Evolutionary conservation across 2,113 vertebrate species (phyloP).

Genomic region (Passer domesticus): DNA sequence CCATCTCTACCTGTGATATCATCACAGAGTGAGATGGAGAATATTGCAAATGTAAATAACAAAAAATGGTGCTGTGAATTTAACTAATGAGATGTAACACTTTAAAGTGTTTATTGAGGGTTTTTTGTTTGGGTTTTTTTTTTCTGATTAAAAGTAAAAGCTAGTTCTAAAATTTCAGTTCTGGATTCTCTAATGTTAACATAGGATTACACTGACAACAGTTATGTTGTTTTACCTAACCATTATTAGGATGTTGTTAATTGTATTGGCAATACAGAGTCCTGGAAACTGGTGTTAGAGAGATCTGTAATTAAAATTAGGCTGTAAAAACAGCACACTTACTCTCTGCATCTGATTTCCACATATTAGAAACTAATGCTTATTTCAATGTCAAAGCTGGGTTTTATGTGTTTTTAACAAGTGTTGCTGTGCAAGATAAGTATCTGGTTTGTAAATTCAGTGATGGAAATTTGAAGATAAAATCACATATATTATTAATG

Average conservation of each 20-base stretch:
- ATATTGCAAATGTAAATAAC: background rate
- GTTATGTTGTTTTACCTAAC: background rate
- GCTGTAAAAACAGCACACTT: background rate
- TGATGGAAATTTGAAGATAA: background rate
- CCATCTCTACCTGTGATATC: background rate
- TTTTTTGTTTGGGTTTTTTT: rapidly evolving
- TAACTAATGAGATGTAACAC: background rate
- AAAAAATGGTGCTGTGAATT: background rate
- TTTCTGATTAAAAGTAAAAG: background rate
- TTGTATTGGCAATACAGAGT: background rate
- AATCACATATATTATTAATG: background rate
- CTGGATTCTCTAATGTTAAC: background rate
- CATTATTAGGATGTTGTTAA: background rate
- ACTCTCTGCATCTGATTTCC: background rate
- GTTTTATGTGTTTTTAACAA: background rate
- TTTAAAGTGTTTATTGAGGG: background rate
- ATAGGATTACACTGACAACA: background rate
- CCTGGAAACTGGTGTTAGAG: background rate
- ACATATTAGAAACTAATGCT: background rate
- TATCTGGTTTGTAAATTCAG: background rate
- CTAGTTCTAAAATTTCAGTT: background rate
- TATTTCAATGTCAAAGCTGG: background rate
- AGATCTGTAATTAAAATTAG: background rate
- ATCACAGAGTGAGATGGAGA: background rate
- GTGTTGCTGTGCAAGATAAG: background rate